Base-by-base conservation (phyloP, 2,888 invertebrate genomes). In the Pristionchus mayeri region DNA sequence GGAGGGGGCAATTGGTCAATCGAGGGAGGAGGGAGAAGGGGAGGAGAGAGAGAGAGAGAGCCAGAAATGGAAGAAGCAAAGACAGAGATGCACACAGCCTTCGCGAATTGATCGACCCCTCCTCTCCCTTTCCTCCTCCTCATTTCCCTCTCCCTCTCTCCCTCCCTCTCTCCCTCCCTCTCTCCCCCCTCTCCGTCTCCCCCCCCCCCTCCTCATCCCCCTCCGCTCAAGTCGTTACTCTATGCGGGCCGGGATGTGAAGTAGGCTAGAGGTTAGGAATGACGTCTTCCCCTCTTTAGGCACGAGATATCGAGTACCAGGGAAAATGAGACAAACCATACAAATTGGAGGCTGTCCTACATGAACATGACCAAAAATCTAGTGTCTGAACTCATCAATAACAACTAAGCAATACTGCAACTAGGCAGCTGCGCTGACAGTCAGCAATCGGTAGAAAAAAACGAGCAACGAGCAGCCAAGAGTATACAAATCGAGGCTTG, bases 91-190 rank as follows among this genome's bases (percentile, higher is more conserved):
- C n/a, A 37, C 37, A 71, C 4, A 71, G 40, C n/a, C 37, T 71
- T 37, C 40, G 71, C n/a, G 71, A 71, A 71, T 71, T 71, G 71
- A 71, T 71, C 71, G 71, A 71, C 71, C 71, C n/a, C 40, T 40
- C 40, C 11, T 37, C n/a, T 34, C 18, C 60, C 60, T 30, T 24
- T 13, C 60, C 30, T 24, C 11, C 54, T 24, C 54, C 24, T 24
- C 4, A 7, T 16, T 24, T 21, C 54, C 16, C 27, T 9, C 30
- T 60, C 9, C 30, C 6, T 60, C 60, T 30, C 27, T 60, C 18
- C 9, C 60, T 2, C 57, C 24, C 3, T 2, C 57, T 57, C 24
- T 57, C 57, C 34, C 30, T 3, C 60, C 34, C 34, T 34, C 30
- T 34, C 60, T 34, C 0, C 16, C 16, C 3, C 57, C 57, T 24